Evolutionary conservation across 2,888 invertebrate genomes (phyloP), one percentile per base, ranked within the genome.

Genomic region (Drosophila mettleri): DNA sequence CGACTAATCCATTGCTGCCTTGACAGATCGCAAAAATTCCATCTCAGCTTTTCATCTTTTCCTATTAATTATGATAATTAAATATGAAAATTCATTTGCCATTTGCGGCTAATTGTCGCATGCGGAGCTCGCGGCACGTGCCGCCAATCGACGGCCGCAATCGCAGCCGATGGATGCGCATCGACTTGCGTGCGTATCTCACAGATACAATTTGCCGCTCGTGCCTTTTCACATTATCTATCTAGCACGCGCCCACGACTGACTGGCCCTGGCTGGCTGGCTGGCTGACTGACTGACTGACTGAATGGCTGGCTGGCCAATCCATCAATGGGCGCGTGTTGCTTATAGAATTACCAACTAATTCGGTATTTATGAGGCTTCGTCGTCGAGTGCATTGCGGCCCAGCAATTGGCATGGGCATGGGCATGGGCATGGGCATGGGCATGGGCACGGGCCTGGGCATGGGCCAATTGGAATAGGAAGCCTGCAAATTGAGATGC

Each of bases 321-420:
- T 78, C 87, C 87, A 85, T 84, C 90, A 84, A 89, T 90, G 89
- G 90, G 78, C 91, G 91, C 91, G 91, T 91, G 91, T 86, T 90
- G 89, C 91, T 91, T 91, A 91, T 91, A 91, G 91, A 91, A 91
- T 91, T 91, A 91, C 91, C 83, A 85, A 86, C 88, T 86, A 90
- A 90, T 90, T 90, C 90, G 80, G 89, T 90, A 90, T 90, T 90
- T 90, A 90, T 90, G 90, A 90, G 90, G 90, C 89, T 90, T 48
- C 48, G 48, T 20, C 48, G 48, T 86, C 79, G 77, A 77, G 77
- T 73, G 75, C 73, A 75, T 73, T 75, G 77, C 65, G 75, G 64
- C 74, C 70, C 52, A 51, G 57, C 41, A 54, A 39, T 53, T 41
- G n/a, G 27, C 43, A 16, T 24, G 45, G 45, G 45, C 27, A 2